Percentiles rank a stretch among this genome's conserved stretches.
Evolutionary conservation across 2,113 vertebrate genomes (phyloP).

Genomic region (Silurus meridionalis): DNA sequence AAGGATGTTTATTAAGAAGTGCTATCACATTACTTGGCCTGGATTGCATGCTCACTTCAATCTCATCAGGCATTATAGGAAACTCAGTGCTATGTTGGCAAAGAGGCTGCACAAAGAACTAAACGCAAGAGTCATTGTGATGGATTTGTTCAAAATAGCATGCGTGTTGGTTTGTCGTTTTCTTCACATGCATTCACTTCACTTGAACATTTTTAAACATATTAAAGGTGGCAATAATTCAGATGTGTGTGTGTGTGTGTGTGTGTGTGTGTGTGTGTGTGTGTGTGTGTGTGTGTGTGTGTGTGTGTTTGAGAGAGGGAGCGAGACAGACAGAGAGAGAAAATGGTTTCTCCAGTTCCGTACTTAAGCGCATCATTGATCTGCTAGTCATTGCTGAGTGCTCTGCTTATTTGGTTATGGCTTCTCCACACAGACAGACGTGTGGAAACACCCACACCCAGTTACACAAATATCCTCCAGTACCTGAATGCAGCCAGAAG

Average conservation of each 20-base stretch:
- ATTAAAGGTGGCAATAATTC: neutral
- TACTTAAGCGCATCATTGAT: conserved; percentile 11
- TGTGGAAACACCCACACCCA: neutral
- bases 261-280: neutral
- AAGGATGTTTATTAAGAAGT: neutral
- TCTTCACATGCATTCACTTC: neutral
- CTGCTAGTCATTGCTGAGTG: neutral
- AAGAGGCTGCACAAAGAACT: neutral
- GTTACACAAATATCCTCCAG: neutral
- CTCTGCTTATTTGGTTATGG: conserved; percentile 13
- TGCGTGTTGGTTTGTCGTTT: neutral
- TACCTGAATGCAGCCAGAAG: conserved; percentile 96
- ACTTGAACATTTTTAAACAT: neutral
- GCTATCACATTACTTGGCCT: neutral
- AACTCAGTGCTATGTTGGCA: neutral
- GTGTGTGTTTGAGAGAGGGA: neutral
- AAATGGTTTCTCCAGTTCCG: neutral
- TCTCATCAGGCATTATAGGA: neutral
- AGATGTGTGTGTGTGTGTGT: neutral
- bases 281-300: neutral
- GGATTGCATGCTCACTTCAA: neutral
- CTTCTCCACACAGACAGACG: neutral
- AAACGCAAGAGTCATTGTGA: neutral
- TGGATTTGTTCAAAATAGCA: neutral
- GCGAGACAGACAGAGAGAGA: neutral